Percentiles rank a stretch among this genome's conserved stretches.
phyloP scores from a whole-genome alignment of 2,113 vertebrate species.

The Lathamus discolor region DNA sequence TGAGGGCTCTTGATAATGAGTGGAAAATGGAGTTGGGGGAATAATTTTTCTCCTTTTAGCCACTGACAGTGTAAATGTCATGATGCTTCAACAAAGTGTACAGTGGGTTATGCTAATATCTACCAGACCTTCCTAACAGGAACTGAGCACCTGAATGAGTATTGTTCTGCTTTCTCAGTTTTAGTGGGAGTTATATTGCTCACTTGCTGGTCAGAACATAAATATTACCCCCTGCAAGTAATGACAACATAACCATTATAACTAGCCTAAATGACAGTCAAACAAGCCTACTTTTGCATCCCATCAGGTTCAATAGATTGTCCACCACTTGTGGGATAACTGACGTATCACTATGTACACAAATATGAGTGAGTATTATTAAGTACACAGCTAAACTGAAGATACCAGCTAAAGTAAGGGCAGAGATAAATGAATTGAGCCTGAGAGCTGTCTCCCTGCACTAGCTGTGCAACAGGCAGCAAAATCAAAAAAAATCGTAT shows the following conservation, averaged over 20 bases:
- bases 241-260: background rate
- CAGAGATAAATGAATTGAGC: background rate
- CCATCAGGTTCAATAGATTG: background rate
- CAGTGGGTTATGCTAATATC: background rate
- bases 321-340: background rate
- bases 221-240: conserved; percentile 1
- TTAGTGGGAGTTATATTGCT: background rate
- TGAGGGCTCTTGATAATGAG: background rate
- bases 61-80: conserved; percentile 23
- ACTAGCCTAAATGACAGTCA: background rate
- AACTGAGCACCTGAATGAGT: background rate
- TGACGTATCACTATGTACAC: background rate
- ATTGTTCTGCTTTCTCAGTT: background rate
- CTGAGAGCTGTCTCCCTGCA: background rate
- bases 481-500: background rate
- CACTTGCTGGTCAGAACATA: background rate
- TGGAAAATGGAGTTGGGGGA: background rate
- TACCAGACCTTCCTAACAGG: background rate
- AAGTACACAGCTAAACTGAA: background rate
- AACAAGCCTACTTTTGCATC: background rate
- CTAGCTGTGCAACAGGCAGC: background rate
- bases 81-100: conserved; percentile 10
- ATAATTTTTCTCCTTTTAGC: conserved; percentile 30
- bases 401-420: background rate
- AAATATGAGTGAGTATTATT: background rate